Evolutionary conservation across 2,113 vertebrate genomes (phyloP), one percentile per base, ranked within the genome.

Genomic region (Xyliphius kryptos): DNA sequence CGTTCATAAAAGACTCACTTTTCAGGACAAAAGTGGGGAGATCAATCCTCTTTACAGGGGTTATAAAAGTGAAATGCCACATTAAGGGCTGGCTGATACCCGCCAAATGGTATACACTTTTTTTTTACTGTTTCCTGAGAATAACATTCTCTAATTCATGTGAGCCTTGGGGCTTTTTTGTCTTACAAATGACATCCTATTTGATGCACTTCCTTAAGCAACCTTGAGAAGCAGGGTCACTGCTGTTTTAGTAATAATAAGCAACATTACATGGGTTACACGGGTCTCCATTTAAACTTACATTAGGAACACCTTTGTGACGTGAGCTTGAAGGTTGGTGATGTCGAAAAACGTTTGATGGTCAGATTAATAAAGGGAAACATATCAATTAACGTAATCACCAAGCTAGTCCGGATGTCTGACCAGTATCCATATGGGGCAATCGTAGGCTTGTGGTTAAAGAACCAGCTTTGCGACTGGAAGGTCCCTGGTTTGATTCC

Each of bases 1-100:
- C 32, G 21, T 55, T 74, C 75, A 63, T 70, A 68, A 71, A 75
- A 75, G 63, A 67, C 68, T 67, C 72, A 73, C 76, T 81, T 80
- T 68, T 71, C 69, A 65, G 61, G 61, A 55, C 71, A 69, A 63
- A 76, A 75, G 63, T 66, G 75, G 68, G 44, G 36, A 55, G 62
- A 68, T 75, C 72, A 68, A 79, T 80, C 66, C 56, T 68, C 70
- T 78, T 78, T 68, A 68, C 67, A 50, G 43, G 50, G 75, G 64
- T 76, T 53, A 56, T 74, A 68, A 69, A 71, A 69, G 66, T 68
- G 65, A 63, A 64, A 73, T 50, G 56, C 64, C 26, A 56, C 54
- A 76, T 72, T 72, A 72, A 52, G 66, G 53, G 9, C 19, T 26
- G n/a, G 20, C 50, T 51, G 40, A 51, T 56, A 63, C 54, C 47